These are phyloP conservation scores for Spilogale gracilis DNA, from an alignment of 2,113 vertebrate species.

Conservation along the genomic window DNA sequence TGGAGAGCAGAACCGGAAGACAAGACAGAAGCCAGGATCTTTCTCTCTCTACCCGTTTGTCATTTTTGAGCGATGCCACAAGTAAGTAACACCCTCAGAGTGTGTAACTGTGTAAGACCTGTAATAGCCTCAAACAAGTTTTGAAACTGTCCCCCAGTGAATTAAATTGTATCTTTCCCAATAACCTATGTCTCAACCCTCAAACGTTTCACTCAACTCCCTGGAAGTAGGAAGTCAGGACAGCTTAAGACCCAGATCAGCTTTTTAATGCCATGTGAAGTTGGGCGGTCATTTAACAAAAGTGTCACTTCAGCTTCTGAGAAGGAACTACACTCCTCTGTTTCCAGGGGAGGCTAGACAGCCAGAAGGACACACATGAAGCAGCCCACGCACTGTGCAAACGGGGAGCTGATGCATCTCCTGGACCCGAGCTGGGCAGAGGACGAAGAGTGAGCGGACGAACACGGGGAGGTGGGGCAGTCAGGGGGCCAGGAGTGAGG, in stretches of 20 bases:
- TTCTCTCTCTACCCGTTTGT: neutral
- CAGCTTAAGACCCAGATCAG: neutral
- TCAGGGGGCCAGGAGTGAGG: neutral
- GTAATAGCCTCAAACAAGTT: neutral
- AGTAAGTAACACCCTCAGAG: neutral
- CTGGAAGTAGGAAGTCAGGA: neutral
- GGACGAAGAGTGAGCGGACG: neutral
- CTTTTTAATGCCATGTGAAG: neutral
- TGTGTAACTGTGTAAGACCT: neutral
- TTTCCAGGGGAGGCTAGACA: neutral
- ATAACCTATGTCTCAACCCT: neutral
- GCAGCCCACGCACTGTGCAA: neutral
- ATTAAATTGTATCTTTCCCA: neutral
- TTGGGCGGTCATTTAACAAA: neutral
- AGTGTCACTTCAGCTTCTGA: neutral
- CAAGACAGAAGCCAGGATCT: neutral
- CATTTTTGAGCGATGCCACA: neutral
- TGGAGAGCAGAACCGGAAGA: neutral
- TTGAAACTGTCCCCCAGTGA: neutral
- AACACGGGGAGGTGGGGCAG: neutral
- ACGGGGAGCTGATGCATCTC: no score
- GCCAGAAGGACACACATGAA: neutral
- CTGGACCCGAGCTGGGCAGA: neutral
- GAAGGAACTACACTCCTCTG: neutral
- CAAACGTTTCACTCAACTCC: neutral